Evolutionary conservation across 1,140 invertebrate species (phyloP).

Genomic region (Gryllus bimaculatus): DNA sequence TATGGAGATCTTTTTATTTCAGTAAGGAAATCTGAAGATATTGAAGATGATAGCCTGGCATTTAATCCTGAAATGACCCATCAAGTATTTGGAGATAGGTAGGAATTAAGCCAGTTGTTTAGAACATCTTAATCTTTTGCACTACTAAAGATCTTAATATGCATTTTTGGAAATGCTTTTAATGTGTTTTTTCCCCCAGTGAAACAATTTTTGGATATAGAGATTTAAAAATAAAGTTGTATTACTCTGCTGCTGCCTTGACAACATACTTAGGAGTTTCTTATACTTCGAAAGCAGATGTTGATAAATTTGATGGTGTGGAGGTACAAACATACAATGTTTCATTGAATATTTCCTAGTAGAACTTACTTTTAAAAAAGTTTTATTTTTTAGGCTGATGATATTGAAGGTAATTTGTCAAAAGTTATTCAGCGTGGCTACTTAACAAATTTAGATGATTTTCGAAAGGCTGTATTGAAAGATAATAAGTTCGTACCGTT

Average conservation of each 20-base stretch:
- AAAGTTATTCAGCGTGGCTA: constrained; percentile 45
- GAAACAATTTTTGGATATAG: constrained; percentile 92
- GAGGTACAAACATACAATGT: constrained; percentile 26
- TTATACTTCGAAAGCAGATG: constrained; percentile 52
- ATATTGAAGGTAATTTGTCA: constrained; percentile 61
- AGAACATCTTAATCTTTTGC: neutral
- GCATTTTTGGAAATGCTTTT: no score
- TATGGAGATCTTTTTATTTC: constrained; percentile 25
- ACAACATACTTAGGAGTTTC: constrained; percentile 58
- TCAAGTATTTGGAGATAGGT: constrained; percentile 84
- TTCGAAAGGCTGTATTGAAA: constrained; percentile 52
- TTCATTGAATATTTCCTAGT: neutral
- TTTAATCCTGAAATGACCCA: constrained; percentile 87
- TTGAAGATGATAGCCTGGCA: constrained; percentile 56
- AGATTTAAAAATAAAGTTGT: constrained; percentile 67
- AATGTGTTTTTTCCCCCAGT: constrained; percentile 35
- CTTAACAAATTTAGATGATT: constrained; percentile 57
- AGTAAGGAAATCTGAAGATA: constrained; percentile 57
- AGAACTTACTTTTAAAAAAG: neutral
- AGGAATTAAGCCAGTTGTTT: neutral
- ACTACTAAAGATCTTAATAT: neutral
- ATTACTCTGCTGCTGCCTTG: constrained; percentile 72
- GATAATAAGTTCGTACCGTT: constrained; percentile 62
- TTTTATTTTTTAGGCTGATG: constrained; percentile 53
- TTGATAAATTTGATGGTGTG: constrained; percentile 29